phyloP scores from a whole-genome alignment of 2,888 invertebrate genomes.

The Lepidochrysops patricia region DNA sequence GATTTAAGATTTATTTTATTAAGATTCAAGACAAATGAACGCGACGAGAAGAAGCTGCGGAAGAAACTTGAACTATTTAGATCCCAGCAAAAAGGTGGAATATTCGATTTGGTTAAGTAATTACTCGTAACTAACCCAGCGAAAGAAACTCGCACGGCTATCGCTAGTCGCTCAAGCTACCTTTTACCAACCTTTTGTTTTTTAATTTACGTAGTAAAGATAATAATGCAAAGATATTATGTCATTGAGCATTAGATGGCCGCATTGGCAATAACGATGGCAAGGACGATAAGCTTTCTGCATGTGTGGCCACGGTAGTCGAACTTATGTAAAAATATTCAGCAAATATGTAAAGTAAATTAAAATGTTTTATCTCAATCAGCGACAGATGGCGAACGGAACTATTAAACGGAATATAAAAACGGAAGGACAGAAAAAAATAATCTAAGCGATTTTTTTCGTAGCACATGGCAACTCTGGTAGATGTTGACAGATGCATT shows the following conservation, averaged over 20 bases:
- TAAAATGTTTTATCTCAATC: conserved; percentile 3
- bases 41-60: too few species aligned
- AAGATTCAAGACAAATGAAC: too few species aligned
- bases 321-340: background rate
- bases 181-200: too few species aligned
- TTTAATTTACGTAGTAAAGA: too few species aligned
- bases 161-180: too few species aligned
- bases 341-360: background rate
- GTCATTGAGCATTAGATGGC: background rate
- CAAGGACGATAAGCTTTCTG: background rate
- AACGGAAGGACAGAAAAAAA: conserved; percentile 2
- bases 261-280: background rate
- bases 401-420: conserved; percentile 5
- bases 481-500: background rate
- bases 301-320: conserved; percentile 1
- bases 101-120: too few species aligned
- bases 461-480: background rate
- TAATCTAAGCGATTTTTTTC: background rate
- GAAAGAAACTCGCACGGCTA: too few species aligned
- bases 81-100: too few species aligned
- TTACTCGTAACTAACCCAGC: too few species aligned
- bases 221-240: too few species aligned
- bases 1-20: too few species aligned
- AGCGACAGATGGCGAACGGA: conserved; percentile 9
- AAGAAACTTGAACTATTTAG: too few species aligned